Conservation (phyloP, 2,797 vertebrate genomes). For the Peromyscus eremicus region DNA sequence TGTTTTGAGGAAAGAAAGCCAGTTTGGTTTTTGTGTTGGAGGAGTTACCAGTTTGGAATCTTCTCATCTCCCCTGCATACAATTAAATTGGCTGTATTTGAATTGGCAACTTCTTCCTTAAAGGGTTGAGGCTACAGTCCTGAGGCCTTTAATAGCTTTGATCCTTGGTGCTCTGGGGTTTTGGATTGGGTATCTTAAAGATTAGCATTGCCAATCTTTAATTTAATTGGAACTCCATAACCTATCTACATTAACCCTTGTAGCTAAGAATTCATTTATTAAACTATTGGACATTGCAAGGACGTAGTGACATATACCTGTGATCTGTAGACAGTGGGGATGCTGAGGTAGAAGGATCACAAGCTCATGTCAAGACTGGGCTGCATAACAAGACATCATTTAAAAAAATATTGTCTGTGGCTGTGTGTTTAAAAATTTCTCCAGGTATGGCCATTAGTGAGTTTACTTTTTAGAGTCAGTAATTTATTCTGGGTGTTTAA, state of each 20-base stretch:
- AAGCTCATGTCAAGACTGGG: neutral
- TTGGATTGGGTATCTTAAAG: neutral
- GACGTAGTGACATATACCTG: neutral
- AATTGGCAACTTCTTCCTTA: conserved; percentile 16
- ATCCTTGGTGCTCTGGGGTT: conserved; percentile 36
- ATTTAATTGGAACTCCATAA: conserved; percentile 29
- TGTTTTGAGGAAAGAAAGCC: neutral
- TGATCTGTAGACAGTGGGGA: neutral
- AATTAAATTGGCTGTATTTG: neutral
- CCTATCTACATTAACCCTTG: neutral
- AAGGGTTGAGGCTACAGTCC: neutral
- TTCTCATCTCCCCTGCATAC: conserved; percentile 17
- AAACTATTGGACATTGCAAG: neutral
- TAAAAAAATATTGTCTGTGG: neutral
- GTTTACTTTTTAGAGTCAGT: conserved; percentile 24
- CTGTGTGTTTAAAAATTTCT: conserved; percentile 38
- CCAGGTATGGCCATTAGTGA: conserved; percentile 3
- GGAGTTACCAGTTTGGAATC: conserved; percentile 47
- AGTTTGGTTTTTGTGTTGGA: conserved; percentile 44
- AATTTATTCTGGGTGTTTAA: conserved; percentile 13
- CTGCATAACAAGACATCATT: neutral
- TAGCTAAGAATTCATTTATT: conserved; percentile 50
- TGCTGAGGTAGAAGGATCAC: neutral
- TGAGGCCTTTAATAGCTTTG: conserved; percentile 11
- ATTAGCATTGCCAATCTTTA: conserved; percentile 7